phyloP scores from a whole-genome alignment of 2,888 invertebrate genomes.

The Orchesellides sinensis region DNA sequence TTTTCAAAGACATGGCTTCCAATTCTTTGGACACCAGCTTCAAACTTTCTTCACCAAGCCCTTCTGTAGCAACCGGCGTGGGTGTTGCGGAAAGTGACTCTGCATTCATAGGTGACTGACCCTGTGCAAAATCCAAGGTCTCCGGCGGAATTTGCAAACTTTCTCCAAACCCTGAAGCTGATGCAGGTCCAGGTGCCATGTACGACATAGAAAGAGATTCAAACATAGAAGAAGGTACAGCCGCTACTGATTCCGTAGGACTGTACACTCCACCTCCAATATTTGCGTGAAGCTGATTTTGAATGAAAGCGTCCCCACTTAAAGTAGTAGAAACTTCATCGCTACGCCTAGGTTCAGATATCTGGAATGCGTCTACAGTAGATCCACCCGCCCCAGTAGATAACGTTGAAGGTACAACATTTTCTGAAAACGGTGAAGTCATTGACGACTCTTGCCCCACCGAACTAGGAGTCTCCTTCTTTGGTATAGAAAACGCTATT shows the following conservation, averaged over 20 bases:
- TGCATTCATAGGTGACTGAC: neutral
- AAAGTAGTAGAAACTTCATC: neutral
- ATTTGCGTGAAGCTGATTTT: neutral
- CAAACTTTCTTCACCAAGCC: neutral
- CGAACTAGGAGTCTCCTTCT: conserved; percentile 65
- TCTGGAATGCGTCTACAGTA: neutral
- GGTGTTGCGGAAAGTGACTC: neutral
- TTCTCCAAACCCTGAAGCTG: neutral
- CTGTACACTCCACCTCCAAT: neutral
- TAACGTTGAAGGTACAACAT: neutral
- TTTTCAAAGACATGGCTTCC: neutral
- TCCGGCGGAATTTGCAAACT: neutral
- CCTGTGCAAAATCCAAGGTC: neutral
- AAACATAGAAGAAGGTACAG: neutral
- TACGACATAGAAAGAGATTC: conserved; percentile 27
- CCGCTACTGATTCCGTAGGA: neutral
- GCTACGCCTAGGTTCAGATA: neutral
- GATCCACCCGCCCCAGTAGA: neutral
- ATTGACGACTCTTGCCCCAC: too few relatives aligned
- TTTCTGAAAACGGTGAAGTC: conserved; percentile 25
- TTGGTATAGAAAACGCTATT: conserved; percentile 69
- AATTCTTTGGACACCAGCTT: conserved; percentile 13
- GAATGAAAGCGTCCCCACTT: neutral
- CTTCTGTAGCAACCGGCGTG: neutral
- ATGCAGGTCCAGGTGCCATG: neutral